Percentiles rank a stretch among this genome's conserved stretches.
Evolutionary conservation across 2,888 invertebrate genomes (phyloP).

Genomic region (Mimumesa dahlbomi): DNA sequence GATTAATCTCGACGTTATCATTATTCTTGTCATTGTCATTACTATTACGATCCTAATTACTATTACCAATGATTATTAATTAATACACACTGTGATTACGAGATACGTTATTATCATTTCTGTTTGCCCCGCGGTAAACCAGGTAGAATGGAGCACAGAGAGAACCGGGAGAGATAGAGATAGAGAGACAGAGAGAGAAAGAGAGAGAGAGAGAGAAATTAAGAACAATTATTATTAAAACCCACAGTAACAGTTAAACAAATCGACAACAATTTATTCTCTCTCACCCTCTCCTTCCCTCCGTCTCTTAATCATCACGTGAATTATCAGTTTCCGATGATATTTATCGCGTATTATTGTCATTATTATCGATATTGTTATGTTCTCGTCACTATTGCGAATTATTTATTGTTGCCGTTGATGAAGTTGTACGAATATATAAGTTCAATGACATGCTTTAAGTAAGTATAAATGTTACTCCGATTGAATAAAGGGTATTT

Average conservation of each 20-base stretch:
- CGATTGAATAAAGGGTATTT: constrained; percentile 80
- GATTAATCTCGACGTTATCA: constrained; percentile 67
- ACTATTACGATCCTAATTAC: constrained; percentile 52
- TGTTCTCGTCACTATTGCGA: constrained; percentile 62
- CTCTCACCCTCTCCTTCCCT: neutral
- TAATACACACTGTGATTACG: constrained; percentile 50
- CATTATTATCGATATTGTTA: constrained; percentile 55
- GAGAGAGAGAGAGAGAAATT: neutral
- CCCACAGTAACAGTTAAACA: too few relatives aligned
- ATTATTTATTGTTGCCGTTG: constrained; percentile 76
- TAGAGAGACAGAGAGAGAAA: neutral
- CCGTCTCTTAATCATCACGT: constrained; percentile 30
- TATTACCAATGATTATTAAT: too few relatives aligned
- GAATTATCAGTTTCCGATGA: constrained; percentile 41
- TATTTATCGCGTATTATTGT: too few relatives aligned
- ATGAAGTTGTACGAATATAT: constrained; percentile 78
- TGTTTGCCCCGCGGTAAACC: constrained; percentile 42
- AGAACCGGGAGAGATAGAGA: neutral
- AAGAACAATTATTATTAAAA: too few relatives aligned
- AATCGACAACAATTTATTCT: neutral
- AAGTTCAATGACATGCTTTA: constrained; percentile 79
- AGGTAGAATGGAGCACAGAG: constrained; percentile 2
- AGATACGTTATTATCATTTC: too few relatives aligned
- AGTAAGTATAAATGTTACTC: constrained; percentile 80
- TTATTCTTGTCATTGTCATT: constrained; percentile 62